Evolutionary conservation across 2,113 vertebrate genomes (phyloP), one percentile per base, ranked within the genome.

Genomic region (Crotophaga sulcirostris): DNA sequence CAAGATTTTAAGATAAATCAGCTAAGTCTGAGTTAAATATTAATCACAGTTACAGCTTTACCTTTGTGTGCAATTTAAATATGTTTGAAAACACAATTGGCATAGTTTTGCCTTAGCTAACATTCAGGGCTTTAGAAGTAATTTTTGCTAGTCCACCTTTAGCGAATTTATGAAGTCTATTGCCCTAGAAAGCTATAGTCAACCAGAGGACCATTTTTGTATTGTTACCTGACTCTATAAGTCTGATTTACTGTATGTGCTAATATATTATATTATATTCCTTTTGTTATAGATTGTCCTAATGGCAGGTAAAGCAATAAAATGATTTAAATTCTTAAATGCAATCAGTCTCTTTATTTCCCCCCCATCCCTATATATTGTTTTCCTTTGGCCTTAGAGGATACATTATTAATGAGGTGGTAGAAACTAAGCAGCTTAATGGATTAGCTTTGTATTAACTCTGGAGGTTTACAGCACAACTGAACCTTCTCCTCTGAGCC

Each of bases 241-340:
- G 98, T 99, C 99, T 98, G 97, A 98, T 98, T 98, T 99, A 98
- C 98, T 99, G 97, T 99, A 98, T 99, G 98, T 99, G 98, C 98
- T 98, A 98, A 98, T 98, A 98, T 97, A 95, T 89, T 94, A 74
- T 97, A 97, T 96, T 98, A 98, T 99, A 97, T 98, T 99, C 98
- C 98, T 99, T 99, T 99, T 99, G 99, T 99, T 99, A 98, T 98
- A 99, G 98, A 98, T 98, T 99, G 99, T 99, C 98, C 98, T 98
- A 98, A 98, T 97, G 98, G 98, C 98, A 99, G 98, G 99, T 99
- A 98, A 99, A 99, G 98, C 99, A 99, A 99, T 99, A 99, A 99
- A 98, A 99, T 97, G 98, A 98, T 98, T 97, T 98, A 97, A 98
- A 98, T 98, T 98, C 97, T 98, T 98, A 98, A 97, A 96, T 68